Evolutionary conservation across 2,113 vertebrate species (phyloP), one percentile per base, ranked within the genome.

Genomic region (Physeter macrocephalus): DNA sequence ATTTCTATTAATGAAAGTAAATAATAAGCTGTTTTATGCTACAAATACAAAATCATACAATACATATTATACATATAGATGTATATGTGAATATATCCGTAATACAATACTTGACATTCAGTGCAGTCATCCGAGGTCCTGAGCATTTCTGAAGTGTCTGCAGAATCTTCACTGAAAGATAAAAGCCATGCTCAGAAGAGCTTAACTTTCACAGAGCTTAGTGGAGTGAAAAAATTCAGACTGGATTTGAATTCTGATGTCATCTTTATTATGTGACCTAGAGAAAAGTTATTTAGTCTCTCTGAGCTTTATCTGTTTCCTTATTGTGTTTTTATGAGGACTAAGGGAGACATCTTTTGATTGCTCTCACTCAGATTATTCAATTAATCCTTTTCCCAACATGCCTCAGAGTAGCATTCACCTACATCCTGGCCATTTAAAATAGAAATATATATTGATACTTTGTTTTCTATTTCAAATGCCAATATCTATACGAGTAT

Each of bases 201-300:
- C 61, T 69, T 77, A 82, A 39, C 3, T 85, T n/a, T 78, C 9
- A 49, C 4, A 82, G 18, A 88, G 8, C 10, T 5, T 27, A 10
- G 18, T 39, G 8, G 21, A 25, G 11, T 41, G 11, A 46, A 93
- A 96, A 88, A 81, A 39, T 36, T 39, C 43, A 69, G 84, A 39
- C 39, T 88, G 27, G 52, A 71, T 85, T 90, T 97, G 71, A 95
- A 96, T 88, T 92, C 81, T 41, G 8, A 84, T 77, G 5, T 23
- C 31, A 57, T 5, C 1, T 6, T 81, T 88, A 89, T 49, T 88
- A 49, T 62, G 66, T 78, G 31, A 29, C 62, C 61, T 85, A 27
- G n/a, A 66, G 36, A 52, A 95, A 94, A 82, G 61, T 72, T 71
- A 41, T 54, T 62, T 29, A 43, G 71, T 89, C 78, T 74, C 69